Evolutionary conservation across 2,888 invertebrate genomes (phyloP).

Genomic region (Flexamia atlantica): DNA sequence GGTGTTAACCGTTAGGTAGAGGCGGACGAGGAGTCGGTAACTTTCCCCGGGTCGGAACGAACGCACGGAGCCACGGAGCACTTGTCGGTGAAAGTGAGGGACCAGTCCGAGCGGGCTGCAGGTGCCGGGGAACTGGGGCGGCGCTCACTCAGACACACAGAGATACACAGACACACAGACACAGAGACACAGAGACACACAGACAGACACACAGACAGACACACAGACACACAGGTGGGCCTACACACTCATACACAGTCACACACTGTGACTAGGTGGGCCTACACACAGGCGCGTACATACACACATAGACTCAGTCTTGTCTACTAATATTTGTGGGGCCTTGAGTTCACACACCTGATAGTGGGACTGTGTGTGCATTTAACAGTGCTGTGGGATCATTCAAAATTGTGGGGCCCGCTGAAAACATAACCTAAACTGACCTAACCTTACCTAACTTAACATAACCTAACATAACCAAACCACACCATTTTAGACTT

Average conservation of each 20-base stretch:
- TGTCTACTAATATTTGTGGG: too few relatives aligned
- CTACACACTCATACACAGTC: neutral
- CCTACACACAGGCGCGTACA: too few relatives aligned
- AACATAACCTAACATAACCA: too few relatives aligned
- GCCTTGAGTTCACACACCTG: too few relatives aligned
- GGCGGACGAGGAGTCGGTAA: neutral
- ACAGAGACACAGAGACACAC: conserved; percentile 13
- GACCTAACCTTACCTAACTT: too few relatives aligned
- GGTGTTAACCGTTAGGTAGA: too few relatives aligned
- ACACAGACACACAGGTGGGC: neutral
- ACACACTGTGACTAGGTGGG: neutral
- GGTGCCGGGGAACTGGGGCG: conserved; percentile 17
- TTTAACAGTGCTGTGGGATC: too few relatives aligned
- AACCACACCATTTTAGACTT: too few relatives aligned
- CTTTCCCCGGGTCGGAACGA: conserved; percentile 16
- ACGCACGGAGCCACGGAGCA: conserved; percentile 13
- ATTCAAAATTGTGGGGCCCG: too few relatives aligned
- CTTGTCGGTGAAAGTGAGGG: conserved; percentile 1
- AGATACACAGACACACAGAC: conserved; percentile 11
- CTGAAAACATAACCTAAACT: too few relatives aligned
- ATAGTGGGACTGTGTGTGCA: too few relatives aligned
- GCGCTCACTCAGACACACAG: neutral
- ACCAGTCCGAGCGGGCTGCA: neutral
- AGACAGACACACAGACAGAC: neutral
- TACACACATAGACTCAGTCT: too few relatives aligned